Evolutionary conservation across 2,113 vertebrate species (phyloP).

Genomic region (Talpa occidentalis): DNA sequence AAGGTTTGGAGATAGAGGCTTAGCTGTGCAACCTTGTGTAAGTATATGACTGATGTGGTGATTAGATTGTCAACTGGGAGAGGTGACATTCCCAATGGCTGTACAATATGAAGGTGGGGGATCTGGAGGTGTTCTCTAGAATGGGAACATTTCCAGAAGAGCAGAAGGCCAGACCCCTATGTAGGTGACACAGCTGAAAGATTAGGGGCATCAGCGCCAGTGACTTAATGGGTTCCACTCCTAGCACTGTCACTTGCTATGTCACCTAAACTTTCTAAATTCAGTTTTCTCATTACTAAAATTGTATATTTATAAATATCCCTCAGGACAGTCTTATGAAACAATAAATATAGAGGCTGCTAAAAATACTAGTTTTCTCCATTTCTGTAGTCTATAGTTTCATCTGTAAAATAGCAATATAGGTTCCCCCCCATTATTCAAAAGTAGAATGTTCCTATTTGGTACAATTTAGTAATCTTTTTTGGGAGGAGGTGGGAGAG

Average conservation of each 20-base stretch:
- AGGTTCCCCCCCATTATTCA: not conserved
- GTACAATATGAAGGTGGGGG: not conserved
- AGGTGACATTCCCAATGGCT: not conserved
- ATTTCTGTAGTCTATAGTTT: not conserved
- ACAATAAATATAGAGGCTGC: not conserved
- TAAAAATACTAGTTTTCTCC: not conserved
- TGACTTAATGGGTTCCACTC: not conserved
- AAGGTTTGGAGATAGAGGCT: not conserved
- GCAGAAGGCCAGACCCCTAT: not conserved
- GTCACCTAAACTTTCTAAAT: not conserved
- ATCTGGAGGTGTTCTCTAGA: not conserved
- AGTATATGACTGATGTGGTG: not conserved
- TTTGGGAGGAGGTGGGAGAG: not conserved
- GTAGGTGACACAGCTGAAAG: not conserved
- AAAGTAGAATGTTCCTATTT: not conserved
- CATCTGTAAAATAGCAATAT: not conserved
- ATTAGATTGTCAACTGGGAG: not conserved
- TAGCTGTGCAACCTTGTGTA: not conserved
- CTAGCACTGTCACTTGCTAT: not conserved
- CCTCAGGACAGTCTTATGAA: not conserved
- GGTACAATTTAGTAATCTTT: not conserved
- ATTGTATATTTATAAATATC: not conserved
- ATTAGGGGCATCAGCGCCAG: not conserved
- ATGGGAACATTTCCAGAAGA: not conserved
- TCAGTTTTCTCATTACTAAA: not conserved